phyloP scores from a whole-genome alignment of 2,113 vertebrate species.

The Prunella fulvescens region DNA sequence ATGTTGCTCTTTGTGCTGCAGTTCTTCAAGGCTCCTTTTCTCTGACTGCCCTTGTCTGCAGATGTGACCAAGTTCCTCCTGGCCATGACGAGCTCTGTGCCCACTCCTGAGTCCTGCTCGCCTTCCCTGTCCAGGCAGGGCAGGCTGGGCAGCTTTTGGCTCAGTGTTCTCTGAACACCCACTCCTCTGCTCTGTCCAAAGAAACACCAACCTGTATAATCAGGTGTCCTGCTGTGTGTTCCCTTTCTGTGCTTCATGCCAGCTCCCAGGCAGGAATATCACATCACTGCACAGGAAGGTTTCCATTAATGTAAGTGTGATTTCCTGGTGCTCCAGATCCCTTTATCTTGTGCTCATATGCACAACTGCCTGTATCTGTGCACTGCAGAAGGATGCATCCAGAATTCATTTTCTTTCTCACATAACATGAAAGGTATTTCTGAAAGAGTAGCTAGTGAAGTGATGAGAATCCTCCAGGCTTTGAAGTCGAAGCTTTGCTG shows the following conservation, averaged over 20 bases:
- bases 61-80: not conserved
- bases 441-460: not conserved
- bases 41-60: not conserved
- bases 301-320: not conserved
- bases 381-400: not conserved
- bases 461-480: constrained; percentile 13
- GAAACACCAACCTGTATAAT: not conserved
- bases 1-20: not conserved
- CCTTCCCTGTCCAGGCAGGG: not conserved
- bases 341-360: not conserved
- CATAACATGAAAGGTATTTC: constrained; percentile 19
- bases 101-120: not conserved
- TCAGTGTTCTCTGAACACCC: not conserved
- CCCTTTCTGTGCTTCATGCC: not conserved
- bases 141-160: fast-evolving
- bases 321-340: not conserved
- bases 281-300: not conserved
- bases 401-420: constrained; percentile 12
- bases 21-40: not conserved
- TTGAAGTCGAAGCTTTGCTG: constrained; percentile 2
- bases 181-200: not conserved
- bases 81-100: fast-evolving
- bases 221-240: not conserved
- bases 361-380: constrained; percentile 16
- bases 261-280: not conserved